These are phyloP conservation scores for Upupa epops DNA, from an alignment of 2,113 vertebrate species.

Conservation along the genomic window DNA sequence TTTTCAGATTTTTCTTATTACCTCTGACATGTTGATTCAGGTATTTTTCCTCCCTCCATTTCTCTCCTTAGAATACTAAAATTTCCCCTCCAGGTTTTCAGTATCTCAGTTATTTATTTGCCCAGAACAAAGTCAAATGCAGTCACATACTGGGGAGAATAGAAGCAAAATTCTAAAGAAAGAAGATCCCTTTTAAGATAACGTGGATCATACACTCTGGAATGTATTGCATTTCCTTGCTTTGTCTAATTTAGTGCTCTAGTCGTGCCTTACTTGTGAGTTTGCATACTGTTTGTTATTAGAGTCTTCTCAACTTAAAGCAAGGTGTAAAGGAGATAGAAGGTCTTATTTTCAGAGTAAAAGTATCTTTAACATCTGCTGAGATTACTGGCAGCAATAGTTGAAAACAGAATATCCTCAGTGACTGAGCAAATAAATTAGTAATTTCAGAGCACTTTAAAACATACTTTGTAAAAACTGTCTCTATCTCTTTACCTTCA, in stretches of 20 bases:
- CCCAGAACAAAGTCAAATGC: background rate
- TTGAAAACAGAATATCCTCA: background rate
- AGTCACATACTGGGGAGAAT: background rate
- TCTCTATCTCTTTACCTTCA: background rate
- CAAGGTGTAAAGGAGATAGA: background rate
- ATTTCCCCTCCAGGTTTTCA: background rate
- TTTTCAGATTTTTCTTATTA: background rate
- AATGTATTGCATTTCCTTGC: background rate
- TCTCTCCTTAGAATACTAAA: background rate
- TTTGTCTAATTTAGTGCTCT: background rate
- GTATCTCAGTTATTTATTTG: background rate
- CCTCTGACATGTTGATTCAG: background rate
- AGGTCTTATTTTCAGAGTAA: background rate
- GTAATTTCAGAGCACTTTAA: background rate
- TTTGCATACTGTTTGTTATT: background rate
- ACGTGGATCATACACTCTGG: background rate
- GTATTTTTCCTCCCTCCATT: background rate
- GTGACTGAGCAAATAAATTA: background rate
- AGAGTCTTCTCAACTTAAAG: background rate
- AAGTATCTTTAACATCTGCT: background rate
- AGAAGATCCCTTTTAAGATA: background rate
- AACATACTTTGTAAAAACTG: background rate
- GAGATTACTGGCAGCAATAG: background rate
- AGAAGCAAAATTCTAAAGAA: background rate
- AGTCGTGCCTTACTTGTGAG: background rate